phyloP scores from a whole-genome alignment of 2,797 vertebrate species.

The Spinus olivaceus region DNA sequence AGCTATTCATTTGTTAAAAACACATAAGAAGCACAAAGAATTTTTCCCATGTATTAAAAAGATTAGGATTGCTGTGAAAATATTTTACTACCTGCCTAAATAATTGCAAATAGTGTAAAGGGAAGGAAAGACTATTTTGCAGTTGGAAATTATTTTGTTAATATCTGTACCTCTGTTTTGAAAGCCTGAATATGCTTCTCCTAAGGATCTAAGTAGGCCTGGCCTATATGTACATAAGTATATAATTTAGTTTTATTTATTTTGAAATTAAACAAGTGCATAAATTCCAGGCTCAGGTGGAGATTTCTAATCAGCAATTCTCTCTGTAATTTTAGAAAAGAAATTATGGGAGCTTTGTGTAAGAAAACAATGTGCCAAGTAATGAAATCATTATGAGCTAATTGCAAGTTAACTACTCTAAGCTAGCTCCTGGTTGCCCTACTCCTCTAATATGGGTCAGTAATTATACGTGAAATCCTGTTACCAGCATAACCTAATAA shows the following conservation, averaged over 20 bases:
- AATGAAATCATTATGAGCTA: constrained; percentile 44
- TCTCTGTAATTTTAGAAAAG: constrained; percentile 52
- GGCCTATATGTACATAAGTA: constrained; percentile 55
- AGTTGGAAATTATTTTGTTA: constrained; percentile 27
- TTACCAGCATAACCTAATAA: neutral
- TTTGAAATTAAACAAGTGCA: constrained; percentile 58
- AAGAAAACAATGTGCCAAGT: constrained; percentile 33
- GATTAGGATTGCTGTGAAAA: neutral
- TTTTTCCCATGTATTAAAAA: neutral
- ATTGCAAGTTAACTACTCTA: constrained; percentile 35
- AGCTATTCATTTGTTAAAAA: neutral
- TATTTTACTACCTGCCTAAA: neutral
- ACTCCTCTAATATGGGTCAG: neutral
- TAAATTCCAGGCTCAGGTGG: constrained; percentile 51
- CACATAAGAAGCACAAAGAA: neutral
- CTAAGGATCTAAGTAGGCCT: constrained; percentile 53
- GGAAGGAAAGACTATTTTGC: constrained; percentile 8
- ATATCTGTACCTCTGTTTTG: constrained; percentile 35
- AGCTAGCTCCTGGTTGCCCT: constrained; percentile 19
- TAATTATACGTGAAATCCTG: constrained; percentile 2
- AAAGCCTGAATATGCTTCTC: constrained; percentile 41
- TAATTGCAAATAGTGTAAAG: neutral
- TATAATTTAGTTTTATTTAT: constrained; percentile 62
- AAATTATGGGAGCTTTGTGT: constrained; percentile 10
- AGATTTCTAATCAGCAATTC: constrained; percentile 52